Conservation (phyloP, 2,888 invertebrate genomes). For the Lasioglossum villosulum region DNA sequence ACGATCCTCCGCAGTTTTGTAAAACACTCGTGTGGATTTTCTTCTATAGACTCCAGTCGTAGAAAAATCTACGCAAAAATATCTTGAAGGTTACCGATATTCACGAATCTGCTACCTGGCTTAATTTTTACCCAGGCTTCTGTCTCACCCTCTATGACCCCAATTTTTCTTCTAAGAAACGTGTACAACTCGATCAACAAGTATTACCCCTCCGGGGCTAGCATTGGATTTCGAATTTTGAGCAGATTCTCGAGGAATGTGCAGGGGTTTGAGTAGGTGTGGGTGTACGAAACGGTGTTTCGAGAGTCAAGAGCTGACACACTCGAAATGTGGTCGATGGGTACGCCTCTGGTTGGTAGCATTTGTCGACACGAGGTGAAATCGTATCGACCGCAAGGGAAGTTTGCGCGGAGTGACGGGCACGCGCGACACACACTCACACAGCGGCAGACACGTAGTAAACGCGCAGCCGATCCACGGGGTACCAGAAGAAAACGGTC, state of each 20-base stretch:
- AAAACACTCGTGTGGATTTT: background rate
- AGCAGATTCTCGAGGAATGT: background rate
- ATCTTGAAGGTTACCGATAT: background rate
- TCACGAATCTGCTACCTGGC: background rate
- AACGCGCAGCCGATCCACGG: slow-evolving; percentile 29
- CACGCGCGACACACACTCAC: slow-evolving; percentile 57
- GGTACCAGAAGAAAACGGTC: slow-evolving; percentile 39
- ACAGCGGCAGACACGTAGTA: background rate
- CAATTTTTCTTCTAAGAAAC: background rate
- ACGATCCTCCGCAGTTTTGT: background rate
- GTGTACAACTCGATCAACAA: background rate
- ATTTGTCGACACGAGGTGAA: slow-evolving; percentile 73
- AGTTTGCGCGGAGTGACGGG: slow-evolving; percentile 62
- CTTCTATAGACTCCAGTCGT: background rate
- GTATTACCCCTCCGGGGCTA: background rate
- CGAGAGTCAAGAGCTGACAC: background rate
- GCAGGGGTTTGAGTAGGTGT: background rate
- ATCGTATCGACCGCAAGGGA: slow-evolving; percentile 78
- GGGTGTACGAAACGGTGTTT: background rate
- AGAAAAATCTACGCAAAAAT: background rate
- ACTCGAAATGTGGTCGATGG: slow-evolving; percentile 43
- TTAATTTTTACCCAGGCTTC: background rate
- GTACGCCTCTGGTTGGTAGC: slow-evolving; percentile 62
- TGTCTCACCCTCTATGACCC: background rate
- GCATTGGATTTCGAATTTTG: background rate